Conservation (phyloP, 1,140 invertebrate genomes). For the Stegodyphus mimosarum region DNA sequence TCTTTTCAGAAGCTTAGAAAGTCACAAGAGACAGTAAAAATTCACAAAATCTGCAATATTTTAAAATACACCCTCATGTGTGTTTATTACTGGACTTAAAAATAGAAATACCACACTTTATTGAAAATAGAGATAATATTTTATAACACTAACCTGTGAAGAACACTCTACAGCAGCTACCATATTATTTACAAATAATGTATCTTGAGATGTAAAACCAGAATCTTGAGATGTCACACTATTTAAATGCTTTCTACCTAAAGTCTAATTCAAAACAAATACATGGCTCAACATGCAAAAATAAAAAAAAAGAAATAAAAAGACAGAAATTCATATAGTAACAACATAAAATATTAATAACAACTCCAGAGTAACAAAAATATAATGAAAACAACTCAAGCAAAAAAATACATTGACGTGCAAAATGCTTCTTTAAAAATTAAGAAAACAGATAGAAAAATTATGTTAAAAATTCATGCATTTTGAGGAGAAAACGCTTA, state of each 20-base stretch:
- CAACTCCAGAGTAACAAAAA: background rate
- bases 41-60: too few relatives aligned
- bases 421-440: too few relatives aligned
- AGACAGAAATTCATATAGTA: background rate
- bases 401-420: too few relatives aligned
- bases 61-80: too few relatives aligned
- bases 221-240: conserved; percentile 55
- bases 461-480: too few relatives aligned
- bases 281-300: conserved; percentile 9
- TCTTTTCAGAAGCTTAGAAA: too few relatives aligned
- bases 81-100: too few relatives aligned
- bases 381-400: background rate
- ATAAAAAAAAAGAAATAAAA: background rate
- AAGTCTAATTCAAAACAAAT: conserved; percentile 41
- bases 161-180: conserved; percentile 12
- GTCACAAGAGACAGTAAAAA: too few relatives aligned
- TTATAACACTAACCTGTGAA: conserved; percentile 42
- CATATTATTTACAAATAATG: conserved; percentile 38
- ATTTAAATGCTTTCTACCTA: conserved; percentile 52
- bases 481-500: too few relatives aligned
- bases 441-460: too few relatives aligned
- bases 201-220: conserved; percentile 52
- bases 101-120: too few relatives aligned
- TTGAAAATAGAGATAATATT: background rate
- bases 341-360: background rate